Evolutionary conservation across 2,113 vertebrate species (phyloP), one percentile per base, ranked within the genome.

Genomic region (Oxyruncus cristatus): DNA sequence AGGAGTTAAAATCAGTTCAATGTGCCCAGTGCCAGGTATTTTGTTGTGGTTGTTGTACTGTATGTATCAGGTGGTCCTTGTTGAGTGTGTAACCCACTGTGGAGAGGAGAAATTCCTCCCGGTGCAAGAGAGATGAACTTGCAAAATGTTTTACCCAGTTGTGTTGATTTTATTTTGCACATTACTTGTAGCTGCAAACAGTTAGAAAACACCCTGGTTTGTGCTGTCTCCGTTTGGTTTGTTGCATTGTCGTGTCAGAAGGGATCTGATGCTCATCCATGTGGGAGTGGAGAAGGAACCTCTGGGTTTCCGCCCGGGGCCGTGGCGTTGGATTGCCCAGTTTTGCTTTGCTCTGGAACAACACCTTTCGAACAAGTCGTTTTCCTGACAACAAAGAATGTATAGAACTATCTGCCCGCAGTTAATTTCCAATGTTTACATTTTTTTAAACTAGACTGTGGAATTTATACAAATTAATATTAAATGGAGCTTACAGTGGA

Each of bases 341-440:
- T 72, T 73, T 94, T 85, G 78, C 88, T 95, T 93, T 61, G 59
- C 95, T 65, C 72, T 88, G 97, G 92, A 97, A 79, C 96, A 92
- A 46, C 93, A 14, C 79, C n/a, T 88, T 97, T 90, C 73, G 77
- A 98, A 94, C 94, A 92, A 97, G 75, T 97, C 83, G 67, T 95
- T 97, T 71, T 97, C 97, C 96, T 98, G 98, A 98, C 98, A 97
- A 98, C 97, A 97, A 98, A 97, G 98, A 98, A 98, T 98, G 98
- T 98, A 98, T 97, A 98, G 97, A 97, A 95, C 91, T 94, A 70
- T 97, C 97, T 95, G 97, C 97, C 97, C 97, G 97, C 98, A 91
- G 97, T 98, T 98, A 96, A 98, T 98, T 98, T 97, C 96, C 98
- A 95, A 95, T 98, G 98, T 98, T 98, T 98, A 98, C 98, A 98